A percentile compares a stretch with the other conserved stretches of the same genome.
Evolutionary conservation across 2,888 invertebrate species (phyloP).

Genomic region (Punctoribates punctum): DNA sequence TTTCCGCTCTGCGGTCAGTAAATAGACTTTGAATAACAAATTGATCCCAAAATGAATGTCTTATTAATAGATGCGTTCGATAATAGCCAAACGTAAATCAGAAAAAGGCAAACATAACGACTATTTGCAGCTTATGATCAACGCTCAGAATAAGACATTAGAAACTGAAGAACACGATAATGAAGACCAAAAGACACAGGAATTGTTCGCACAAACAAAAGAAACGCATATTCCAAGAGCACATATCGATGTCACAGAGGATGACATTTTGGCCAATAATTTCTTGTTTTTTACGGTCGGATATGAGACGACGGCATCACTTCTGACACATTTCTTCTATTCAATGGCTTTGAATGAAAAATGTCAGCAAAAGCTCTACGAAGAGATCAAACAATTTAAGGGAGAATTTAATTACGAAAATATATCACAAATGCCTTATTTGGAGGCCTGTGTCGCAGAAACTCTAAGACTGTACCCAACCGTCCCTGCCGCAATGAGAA

Average conservation of each 20-base stretch:
- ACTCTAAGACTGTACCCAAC: conserved; percentile 41
- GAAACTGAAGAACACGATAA: too few relatives aligned
- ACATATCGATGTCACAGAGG: conserved; percentile 26
- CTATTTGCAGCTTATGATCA: too few relatives aligned
- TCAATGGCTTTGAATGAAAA: conserved; percentile 59
- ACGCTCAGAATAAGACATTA: too few relatives aligned
- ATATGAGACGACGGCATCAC: conserved; percentile 63
- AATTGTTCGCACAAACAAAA: conserved; percentile 42
- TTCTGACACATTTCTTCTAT: conserved; percentile 60
- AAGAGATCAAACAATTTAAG: background rate
- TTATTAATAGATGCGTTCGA: too few relatives aligned
- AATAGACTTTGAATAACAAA: too few relatives aligned
- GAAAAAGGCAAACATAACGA: too few relatives aligned
- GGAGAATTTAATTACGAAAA: conserved; percentile 10
- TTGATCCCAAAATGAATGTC: too few relatives aligned
- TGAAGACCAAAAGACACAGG: background rate
- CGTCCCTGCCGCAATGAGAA: background rate
- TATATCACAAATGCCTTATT: conserved; percentile 20
- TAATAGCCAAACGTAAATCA: too few relatives aligned
- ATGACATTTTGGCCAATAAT: conserved; percentile 55
- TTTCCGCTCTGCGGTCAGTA: too few relatives aligned
- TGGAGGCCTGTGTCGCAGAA: conserved; percentile 44
- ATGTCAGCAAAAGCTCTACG: conserved; percentile 56
- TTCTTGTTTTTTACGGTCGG: conserved; percentile 64
- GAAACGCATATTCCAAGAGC: conserved; percentile 44